phyloP scores from a whole-genome alignment of 2,113 vertebrate species.

The Megaceryle torquata region DNA sequence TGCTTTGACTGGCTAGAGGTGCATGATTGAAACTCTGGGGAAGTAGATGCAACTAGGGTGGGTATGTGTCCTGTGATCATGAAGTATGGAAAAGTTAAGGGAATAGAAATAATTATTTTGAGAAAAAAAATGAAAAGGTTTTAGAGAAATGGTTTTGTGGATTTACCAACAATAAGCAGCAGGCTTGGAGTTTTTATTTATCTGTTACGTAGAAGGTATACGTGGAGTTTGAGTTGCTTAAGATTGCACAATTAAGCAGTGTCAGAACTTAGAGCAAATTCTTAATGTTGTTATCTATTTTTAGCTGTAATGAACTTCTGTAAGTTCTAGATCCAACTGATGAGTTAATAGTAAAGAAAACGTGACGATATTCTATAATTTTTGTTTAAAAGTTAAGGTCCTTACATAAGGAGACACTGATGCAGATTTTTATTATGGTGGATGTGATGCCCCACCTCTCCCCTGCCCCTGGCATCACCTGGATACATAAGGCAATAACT shows the following conservation, averaged over 20 bases:
- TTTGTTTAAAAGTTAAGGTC: neutral
- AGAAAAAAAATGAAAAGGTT: neutral
- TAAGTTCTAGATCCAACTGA: neutral
- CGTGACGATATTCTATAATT: neutral
- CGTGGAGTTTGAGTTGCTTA: neutral
- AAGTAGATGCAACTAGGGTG: neutral
- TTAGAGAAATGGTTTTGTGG: neutral
- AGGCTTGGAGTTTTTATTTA: neutral
- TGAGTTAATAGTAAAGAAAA: neutral
- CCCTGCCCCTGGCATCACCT: neutral
- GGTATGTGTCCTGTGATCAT: neutral
- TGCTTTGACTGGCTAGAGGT: neutral
- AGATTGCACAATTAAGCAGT: neutral
- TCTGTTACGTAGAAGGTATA: neutral
- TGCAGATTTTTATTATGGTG: neutral
- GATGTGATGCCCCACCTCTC: neutral
- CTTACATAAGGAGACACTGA: neutral
- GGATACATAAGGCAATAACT: neutral
- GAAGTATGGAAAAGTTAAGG: neutral
- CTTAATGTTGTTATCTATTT: neutral
- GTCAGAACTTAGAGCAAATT: neutral
- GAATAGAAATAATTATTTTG: neutral
- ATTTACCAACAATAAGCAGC: neutral
- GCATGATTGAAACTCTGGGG: neutral
- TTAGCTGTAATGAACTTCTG: neutral